Conservation (phyloP, 2,888 invertebrate species). For the Spilosoma lubricipeda region DNA sequence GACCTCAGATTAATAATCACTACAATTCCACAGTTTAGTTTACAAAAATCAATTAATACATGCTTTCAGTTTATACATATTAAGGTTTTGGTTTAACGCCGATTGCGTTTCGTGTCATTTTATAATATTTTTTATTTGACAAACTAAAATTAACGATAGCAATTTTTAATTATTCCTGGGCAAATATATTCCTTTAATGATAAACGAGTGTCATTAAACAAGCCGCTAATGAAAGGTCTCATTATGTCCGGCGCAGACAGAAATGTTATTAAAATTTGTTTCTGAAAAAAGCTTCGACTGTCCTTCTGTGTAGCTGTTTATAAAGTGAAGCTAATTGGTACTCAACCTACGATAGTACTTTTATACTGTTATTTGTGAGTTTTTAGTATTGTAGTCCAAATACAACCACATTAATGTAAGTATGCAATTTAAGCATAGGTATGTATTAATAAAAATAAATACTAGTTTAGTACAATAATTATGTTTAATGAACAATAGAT, state of each 20-base stretch:
- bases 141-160: neutral
- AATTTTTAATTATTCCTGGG: neutral
- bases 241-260: neutral
- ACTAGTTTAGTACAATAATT: too few species aligned
- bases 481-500: too few species aligned
- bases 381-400: neutral
- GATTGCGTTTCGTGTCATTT: too few species aligned
- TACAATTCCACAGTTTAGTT: too few species aligned
- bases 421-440: too few species aligned
- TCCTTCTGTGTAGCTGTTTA: neutral
- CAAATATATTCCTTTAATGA: neutral
- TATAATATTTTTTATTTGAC: too few species aligned
- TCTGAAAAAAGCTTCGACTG: neutral
- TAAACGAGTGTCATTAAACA: neutral
- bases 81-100: too few species aligned
- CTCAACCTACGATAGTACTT: neutral
- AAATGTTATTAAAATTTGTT: constrained; percentile 6
- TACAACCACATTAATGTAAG: too few species aligned
- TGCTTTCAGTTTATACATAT: too few species aligned
- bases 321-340: neutral
- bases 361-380: neutral
- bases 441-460: too few species aligned
- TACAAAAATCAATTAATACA: too few species aligned
- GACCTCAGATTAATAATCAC: too few species aligned
- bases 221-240: constrained; percentile 1